Evolutionary conservation across 1,140 invertebrate genomes (phyloP).

Genomic region (Reticulitermes speratus): DNA sequence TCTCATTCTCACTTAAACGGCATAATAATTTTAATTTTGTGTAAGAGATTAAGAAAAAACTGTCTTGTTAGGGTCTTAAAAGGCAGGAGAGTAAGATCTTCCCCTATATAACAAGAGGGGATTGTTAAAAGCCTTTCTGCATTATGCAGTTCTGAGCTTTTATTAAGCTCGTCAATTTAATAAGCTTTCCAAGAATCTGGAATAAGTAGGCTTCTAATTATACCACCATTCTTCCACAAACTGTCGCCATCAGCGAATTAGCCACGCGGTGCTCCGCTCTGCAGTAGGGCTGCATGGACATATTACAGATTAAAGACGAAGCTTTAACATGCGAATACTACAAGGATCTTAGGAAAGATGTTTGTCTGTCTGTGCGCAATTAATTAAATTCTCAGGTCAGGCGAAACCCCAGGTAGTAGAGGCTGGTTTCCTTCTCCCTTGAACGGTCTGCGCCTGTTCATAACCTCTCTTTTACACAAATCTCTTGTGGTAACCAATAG

Average conservation of each 20-base stretch:
- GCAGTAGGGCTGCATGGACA: background rate
- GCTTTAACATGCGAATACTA: no score
- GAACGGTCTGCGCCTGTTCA: no score
- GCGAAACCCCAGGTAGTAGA: no score
- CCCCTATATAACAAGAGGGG: background rate
- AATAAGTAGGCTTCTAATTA: conserved; percentile 2
- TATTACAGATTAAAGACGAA: no score
- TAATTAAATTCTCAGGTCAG: no score
- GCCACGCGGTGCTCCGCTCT: background rate
- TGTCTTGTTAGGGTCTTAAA: background rate
- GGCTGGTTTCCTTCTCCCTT: no score
- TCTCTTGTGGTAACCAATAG: no score
- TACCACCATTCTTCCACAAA: background rate
- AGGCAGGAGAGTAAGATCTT: background rate
- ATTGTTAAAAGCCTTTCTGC: background rate
- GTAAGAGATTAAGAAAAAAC: background rate
- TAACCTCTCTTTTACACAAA: no score
- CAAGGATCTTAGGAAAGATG: no score
- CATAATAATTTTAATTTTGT: background rate
- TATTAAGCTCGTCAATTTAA: conserved; percentile 7
- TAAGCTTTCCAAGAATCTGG: conserved; percentile 3
- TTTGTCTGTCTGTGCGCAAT: no score
- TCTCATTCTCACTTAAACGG: no score
- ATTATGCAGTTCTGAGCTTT: background rate
- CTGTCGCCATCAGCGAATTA: background rate